Evolutionary conservation across 2,797 vertebrate genomes (phyloP).

Genomic region (Mus minutoides): DNA sequence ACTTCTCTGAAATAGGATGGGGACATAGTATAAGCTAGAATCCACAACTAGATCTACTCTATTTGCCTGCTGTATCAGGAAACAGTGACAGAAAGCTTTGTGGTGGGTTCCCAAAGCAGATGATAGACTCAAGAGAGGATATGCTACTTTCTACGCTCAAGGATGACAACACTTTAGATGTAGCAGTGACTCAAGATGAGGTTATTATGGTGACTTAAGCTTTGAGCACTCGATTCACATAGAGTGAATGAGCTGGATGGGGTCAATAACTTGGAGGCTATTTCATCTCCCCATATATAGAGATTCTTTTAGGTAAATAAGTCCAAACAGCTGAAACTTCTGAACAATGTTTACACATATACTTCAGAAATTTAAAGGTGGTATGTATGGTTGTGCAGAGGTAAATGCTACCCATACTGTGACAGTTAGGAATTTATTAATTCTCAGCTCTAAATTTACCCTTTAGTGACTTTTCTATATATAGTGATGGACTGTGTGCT

Average conservation of each 20-base stretch:
- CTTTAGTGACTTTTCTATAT: slow-evolving; percentile 14
- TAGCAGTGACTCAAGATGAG: slow-evolving; percentile 26
- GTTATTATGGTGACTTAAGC: slow-evolving; percentile 6
- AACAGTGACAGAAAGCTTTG: slow-evolving; percentile 14
- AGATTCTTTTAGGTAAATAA: slow-evolving; percentile 20
- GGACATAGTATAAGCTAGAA: background rate
- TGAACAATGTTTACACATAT: background rate
- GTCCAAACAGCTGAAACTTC: background rate
- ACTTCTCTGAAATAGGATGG: background rate
- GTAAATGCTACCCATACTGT: slow-evolving; percentile 9
- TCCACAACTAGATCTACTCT: slow-evolving; percentile 13
- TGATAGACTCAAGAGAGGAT: background rate
- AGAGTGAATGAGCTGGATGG: slow-evolving; percentile 36
- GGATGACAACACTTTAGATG: slow-evolving; percentile 28
- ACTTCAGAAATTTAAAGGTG: slow-evolving; percentile 42
- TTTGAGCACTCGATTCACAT: slow-evolving; percentile 43
- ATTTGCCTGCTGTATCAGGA: slow-evolving; percentile 32
- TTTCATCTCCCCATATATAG: background rate
- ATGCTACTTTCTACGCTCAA: slow-evolving; percentile 43
- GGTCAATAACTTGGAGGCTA: slow-evolving; percentile 37
- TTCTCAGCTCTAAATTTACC: slow-evolving; percentile 34
- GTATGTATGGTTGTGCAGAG: slow-evolving; percentile 24
- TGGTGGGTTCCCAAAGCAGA: background rate
- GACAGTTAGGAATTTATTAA: slow-evolving; percentile 17
- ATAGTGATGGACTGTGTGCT: background rate